Percentiles rank a stretch among this genome's conserved stretches.
Evolutionary conservation across 2,888 invertebrate species (phyloP).

Genomic region (Nemoura dubitans): DNA sequence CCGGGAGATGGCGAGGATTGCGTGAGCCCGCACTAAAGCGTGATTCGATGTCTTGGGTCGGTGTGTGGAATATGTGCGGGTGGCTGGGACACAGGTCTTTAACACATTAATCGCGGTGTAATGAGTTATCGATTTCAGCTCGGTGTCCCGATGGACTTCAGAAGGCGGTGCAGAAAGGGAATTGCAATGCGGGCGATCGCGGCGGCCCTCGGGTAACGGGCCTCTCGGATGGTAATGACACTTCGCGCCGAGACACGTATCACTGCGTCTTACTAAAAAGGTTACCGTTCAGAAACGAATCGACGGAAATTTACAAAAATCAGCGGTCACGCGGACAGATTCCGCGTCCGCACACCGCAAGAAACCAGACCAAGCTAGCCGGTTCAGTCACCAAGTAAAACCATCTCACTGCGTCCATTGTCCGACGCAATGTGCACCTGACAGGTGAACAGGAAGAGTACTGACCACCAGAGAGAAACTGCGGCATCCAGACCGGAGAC

Average conservation of each 20-base stretch:
- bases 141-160: background rate
- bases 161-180: background rate
- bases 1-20: background rate
- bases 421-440: background rate
- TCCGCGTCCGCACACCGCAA: background rate
- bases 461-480: constrained; percentile 49
- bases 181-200: background rate
- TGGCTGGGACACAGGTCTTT: too few species aligned
- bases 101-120: too few species aligned
- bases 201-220: background rate
- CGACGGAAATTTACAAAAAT: background rate
- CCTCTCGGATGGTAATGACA: background rate
- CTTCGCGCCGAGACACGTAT: background rate
- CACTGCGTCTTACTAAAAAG: background rate
- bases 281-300: constrained; percentile 12
- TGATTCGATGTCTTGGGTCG: background rate
- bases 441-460: constrained; percentile 21
- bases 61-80: too few species aligned
- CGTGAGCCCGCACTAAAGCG: background rate
- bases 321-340: background rate
- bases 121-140: background rate
- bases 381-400: background rate
- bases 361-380: background rate
- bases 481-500: constrained; percentile 49
- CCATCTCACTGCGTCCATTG: background rate